These are phyloP conservation scores for Ochropleura leucogaster DNA, from an alignment of 2,888 invertebrate species.

Conservation along the genomic window DNA sequence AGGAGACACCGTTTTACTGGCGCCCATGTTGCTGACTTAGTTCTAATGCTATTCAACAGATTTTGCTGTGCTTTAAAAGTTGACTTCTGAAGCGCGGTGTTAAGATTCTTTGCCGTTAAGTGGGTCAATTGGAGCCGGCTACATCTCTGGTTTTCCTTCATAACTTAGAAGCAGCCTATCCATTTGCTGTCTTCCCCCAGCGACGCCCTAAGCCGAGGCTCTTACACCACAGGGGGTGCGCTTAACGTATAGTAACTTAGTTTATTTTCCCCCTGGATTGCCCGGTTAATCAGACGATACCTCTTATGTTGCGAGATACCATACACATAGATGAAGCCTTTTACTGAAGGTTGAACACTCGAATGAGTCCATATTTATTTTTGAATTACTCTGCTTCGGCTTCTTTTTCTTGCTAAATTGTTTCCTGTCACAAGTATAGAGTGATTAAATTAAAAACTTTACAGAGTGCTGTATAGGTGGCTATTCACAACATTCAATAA, in stretches of 20 bases:
- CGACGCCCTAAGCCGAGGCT: too few relatives aligned
- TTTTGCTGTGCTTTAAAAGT: slow-evolving; percentile 37
- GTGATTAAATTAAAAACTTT: neutral
- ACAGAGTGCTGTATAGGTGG: neutral
- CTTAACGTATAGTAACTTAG: too few relatives aligned
- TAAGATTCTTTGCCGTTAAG: neutral
- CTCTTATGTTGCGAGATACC: too few relatives aligned
- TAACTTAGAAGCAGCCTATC: neutral
- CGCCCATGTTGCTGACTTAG: neutral
- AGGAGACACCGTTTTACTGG: neutral
- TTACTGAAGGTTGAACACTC: slow-evolving; percentile 94
- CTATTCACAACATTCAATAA: neutral
- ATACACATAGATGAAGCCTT: slow-evolving; percentile 85
- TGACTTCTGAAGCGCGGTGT: neutral
- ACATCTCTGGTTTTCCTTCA: neutral
- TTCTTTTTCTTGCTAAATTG: neutral
- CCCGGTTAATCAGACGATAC: too few relatives aligned
- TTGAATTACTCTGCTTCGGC: slow-evolving; percentile 19
- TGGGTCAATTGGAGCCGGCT: neutral
- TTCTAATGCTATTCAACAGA: slow-evolving; percentile 19
- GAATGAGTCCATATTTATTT: slow-evolving; percentile 90
- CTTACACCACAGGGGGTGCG: too few relatives aligned
- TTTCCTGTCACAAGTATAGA: neutral
- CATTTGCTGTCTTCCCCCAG: too few relatives aligned
- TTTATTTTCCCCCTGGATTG: too few relatives aligned